A percentile compares a stretch with the other conserved stretches of the same genome.
Evolutionary conservation across 2,888 invertebrate species (phyloP).

Genomic region (Drosophila lacicola): DNA sequence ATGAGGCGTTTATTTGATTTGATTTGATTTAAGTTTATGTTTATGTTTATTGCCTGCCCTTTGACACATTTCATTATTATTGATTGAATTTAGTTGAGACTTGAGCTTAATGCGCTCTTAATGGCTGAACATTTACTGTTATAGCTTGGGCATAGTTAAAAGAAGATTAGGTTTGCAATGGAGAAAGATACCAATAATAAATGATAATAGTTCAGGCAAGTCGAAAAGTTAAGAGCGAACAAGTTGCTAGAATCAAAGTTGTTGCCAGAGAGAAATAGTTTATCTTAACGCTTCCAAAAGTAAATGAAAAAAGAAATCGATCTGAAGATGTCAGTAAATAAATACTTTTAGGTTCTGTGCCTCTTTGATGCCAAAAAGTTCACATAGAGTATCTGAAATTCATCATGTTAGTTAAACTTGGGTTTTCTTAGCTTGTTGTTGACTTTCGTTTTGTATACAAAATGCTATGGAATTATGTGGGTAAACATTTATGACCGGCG

Average conservation of each 20-base stretch:
- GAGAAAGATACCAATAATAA: too few species aligned
- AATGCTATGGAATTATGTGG: conserved; percentile 77
- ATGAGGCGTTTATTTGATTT: conserved; percentile 41
- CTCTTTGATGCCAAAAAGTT: too few species aligned
- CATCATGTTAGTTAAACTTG: neutral
- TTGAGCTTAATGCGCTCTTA: neutral
- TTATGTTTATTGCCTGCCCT: neutral
- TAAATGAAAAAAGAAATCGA: too few species aligned
- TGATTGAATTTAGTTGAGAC: conserved; percentile 19
- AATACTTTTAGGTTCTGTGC: too few species aligned
- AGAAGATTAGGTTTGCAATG: neutral
- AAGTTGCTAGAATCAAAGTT: too few species aligned
- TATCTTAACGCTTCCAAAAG: too few species aligned
- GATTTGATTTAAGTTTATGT: conserved; percentile 23
- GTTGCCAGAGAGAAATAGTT: too few species aligned
- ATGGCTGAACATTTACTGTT: neutral
- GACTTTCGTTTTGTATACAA: conserved; percentile 74
- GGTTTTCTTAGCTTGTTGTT: conserved; percentile 56
- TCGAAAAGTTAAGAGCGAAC: too few species aligned
- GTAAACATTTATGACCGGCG: conserved; percentile 80
- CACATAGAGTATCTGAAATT: conserved; percentile 22
- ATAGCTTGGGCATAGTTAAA: neutral
- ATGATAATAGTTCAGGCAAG: neutral
- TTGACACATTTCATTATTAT: conserved; percentile 16
- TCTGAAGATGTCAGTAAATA: too few species aligned